phyloP scores from a whole-genome alignment of 2,888 invertebrate genomes.

The Maniola hyperantus region DNA sequence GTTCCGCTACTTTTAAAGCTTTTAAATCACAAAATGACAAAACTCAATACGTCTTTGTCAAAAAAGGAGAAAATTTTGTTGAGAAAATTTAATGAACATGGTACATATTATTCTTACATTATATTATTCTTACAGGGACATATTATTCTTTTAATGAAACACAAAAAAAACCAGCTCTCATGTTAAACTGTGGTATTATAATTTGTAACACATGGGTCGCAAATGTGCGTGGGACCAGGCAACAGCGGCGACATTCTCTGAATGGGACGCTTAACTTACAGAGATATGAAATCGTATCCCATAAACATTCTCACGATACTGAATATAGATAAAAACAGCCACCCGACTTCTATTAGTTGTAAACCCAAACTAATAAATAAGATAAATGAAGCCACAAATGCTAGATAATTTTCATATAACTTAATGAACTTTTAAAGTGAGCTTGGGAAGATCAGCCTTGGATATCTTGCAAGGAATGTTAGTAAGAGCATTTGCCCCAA shows the following conservation, averaged over 20 bases:
- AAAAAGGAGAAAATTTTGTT: too few relatives aligned
- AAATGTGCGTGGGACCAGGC: constrained; percentile 70
- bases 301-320: constrained; percentile 70
- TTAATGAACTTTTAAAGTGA: constrained; percentile 24
- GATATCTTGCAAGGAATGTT: constrained; percentile 53
- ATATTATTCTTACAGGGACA: too few relatives aligned
- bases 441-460: constrained; percentile 51
- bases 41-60: too few relatives aligned
- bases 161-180: constrained; percentile 8
- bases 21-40: too few relatives aligned
- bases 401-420: constrained; percentile 13
- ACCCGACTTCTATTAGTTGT: constrained; percentile 23
- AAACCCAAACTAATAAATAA: constrained; percentile 16
- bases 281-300: constrained; percentile 58
- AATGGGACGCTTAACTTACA: constrained; percentile 62
- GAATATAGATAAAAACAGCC: constrained; percentile 57
- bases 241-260: constrained; percentile 53
- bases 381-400: constrained; percentile 13
- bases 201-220: constrained; percentile 61
- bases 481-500: constrained; percentile 49
- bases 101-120: constrained; percentile 21
- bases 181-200: constrained; percentile 19
- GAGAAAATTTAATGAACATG: not conserved
- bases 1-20: too few relatives aligned
- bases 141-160: constrained; percentile 19